Evolutionary conservation across 2,113 vertebrate species (phyloP).

Genomic region (Cottus gobio): DNA sequence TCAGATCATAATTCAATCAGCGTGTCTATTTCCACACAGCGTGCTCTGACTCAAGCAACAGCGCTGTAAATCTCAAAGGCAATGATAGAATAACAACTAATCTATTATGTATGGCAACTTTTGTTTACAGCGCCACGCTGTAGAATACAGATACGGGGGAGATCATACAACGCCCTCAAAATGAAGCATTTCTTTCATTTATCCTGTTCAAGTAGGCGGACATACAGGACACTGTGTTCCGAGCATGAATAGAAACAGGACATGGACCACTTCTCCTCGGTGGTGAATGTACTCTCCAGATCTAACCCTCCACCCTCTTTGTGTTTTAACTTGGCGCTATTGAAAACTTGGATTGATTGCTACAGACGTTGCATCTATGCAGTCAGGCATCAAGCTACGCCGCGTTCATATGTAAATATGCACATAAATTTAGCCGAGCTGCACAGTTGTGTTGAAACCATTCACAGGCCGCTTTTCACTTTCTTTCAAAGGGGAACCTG

Average conservation of each 20-base stretch:
- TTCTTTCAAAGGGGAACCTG: constrained; percentile 36
- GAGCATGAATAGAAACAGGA: constrained; percentile 17
- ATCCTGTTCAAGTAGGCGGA: neutral
- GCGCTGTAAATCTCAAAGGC: constrained; percentile 5
- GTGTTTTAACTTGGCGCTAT: constrained; percentile 22
- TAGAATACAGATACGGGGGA: neutral
- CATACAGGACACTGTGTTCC: neutral
- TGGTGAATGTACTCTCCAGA: constrained; percentile 4
- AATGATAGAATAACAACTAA: constrained; percentile 1
- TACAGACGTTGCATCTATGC: constrained; percentile 12
- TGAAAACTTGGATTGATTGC: constrained; percentile 46
- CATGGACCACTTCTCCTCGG: constrained; percentile 9
- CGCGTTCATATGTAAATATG: constrained; percentile 66
- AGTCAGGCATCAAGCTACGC: constrained; percentile 11
- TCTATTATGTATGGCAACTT: neutral
- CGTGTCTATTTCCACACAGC: constrained; percentile 1
- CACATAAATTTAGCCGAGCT: constrained; percentile 38
- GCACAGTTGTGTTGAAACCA: constrained; percentile 18
- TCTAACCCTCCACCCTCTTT: neutral
- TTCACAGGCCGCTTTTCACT: constrained; percentile 40
- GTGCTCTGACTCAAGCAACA: neutral
- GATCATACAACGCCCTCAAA: neutral
- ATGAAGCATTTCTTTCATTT: neutral
- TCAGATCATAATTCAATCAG: constrained; percentile 20
- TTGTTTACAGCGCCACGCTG: neutral